phyloP scores from a whole-genome alignment of 1,140 invertebrate species.

The Anadara kagoshimensis region DNA sequence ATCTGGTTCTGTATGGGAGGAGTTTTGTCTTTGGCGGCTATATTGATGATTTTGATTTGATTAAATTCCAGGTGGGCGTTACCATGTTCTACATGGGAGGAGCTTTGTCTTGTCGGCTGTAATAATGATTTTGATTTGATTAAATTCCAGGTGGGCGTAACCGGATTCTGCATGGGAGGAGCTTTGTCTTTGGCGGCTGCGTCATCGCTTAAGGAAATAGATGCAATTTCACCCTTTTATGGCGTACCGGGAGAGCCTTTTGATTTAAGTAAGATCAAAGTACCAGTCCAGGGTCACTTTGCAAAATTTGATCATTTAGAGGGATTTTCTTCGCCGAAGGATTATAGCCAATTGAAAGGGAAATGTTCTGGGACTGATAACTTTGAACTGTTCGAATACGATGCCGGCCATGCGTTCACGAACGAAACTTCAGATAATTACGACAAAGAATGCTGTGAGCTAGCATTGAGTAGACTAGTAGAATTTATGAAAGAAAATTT shows the following conservation, averaged over 20 bases:
- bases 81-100: too few species aligned
- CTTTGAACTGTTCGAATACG: constrained; percentile 39
- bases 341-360: constrained; percentile 26
- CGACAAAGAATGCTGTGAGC: constrained; percentile 31
- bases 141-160: constrained; percentile 59
- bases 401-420: constrained; percentile 45
- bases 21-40: too few species aligned
- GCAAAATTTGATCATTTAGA: constrained; percentile 51
- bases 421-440: constrained; percentile 32
- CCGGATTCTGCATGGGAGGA: constrained; percentile 70
- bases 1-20: too few species aligned
- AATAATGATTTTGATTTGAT: too few species aligned
- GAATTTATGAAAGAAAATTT: constrained; percentile 39
- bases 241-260: constrained; percentile 58
- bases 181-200: constrained; percentile 63
- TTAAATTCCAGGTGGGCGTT: too few species aligned
- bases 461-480: constrained; percentile 31
- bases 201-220: constrained; percentile 50
- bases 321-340: constrained; percentile 45
- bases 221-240: constrained; percentile 66
- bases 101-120: too few species aligned
- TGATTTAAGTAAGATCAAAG: constrained; percentile 59
- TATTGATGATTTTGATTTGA: too few species aligned
- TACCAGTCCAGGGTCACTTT: constrained; percentile 67
- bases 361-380: neutral